Conservation (phyloP, 2,888 invertebrate species). For the Sarcophaga subvicina region DNA sequence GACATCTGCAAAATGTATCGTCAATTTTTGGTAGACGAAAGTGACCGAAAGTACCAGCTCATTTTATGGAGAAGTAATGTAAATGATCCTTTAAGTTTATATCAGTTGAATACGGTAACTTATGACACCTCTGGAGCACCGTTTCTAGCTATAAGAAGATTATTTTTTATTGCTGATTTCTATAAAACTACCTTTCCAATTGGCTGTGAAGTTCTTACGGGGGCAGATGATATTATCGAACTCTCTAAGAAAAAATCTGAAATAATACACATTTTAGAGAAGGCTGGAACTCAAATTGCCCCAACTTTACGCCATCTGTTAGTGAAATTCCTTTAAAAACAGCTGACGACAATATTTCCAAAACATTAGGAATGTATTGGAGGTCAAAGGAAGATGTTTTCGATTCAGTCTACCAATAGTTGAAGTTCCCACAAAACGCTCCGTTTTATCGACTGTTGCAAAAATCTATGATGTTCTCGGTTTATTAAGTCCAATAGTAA, state of each 20-base stretch:
- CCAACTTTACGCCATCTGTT: not conserved
- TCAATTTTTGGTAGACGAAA: slow-evolving; percentile 39
- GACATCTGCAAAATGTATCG: slow-evolving; percentile 58
- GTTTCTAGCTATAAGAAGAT: slow-evolving; percentile 50
- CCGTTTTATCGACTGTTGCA: slow-evolving; percentile 39
- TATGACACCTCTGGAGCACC: slow-evolving; percentile 46
- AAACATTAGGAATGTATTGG: slow-evolving; percentile 42
- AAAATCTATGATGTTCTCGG: slow-evolving; percentile 57
- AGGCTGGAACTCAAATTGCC: slow-evolving; percentile 32
- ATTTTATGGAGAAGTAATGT: slow-evolving; percentile 45
- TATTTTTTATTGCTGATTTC: slow-evolving; percentile 39
- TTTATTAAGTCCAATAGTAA: slow-evolving; percentile 61
- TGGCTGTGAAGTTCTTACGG: slow-evolving; percentile 14
- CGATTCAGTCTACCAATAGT: slow-evolving; percentile 40
- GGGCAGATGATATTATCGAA: not conserved
- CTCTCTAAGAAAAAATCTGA: not conserved
- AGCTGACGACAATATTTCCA: slow-evolving; percentile 18
- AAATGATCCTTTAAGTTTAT: not conserved
- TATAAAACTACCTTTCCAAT: slow-evolving; percentile 11
- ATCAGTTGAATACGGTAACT: slow-evolving; percentile 26
- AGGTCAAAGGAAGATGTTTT: slow-evolving; percentile 19
- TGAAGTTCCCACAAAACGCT: slow-evolving; percentile 35
- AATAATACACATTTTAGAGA: slow-evolving; percentile 9
- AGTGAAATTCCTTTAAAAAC: not conserved
- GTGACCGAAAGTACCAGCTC: slow-evolving; percentile 44